Evolutionary conservation across 2,797 vertebrate species (phyloP), one percentile per base, ranked within the genome.

Genomic region (Oreonectes daqikongensis): DNA sequence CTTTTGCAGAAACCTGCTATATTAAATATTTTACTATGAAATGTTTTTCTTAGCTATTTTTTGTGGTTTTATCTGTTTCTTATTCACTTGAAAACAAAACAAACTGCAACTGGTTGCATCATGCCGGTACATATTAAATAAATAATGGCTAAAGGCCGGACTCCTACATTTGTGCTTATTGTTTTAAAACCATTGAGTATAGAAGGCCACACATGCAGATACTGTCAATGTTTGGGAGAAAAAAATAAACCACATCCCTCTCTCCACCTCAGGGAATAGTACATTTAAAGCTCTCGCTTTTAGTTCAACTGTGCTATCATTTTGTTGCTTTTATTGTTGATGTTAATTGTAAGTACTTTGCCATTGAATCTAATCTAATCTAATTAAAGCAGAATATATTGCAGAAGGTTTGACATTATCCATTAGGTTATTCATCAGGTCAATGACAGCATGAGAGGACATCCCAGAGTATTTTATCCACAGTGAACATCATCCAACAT

Each of bases 401-500:
- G 17, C 52, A 26, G 22, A 55, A 55, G 17, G 28, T 35, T 20
- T 61, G 10, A 61, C 9, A 61, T 74, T 74, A 52, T 79, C 14
- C 61, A 32, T 35, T 18, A 9, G 14, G 20, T 46, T 68, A 28
- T 65, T 67, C 75, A 69, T 78, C 75, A 55, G 60, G 73, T 78
- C 75, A 84, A 44, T 61, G 65, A n/a, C 38, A 44, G 73, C 42
- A 53, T 35, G 18, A 11, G 4, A 14, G 35, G 48, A 42, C 32
- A 11, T 75, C 78, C 68, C 57, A 68, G 80, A 79, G 78, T 78
- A 15, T 48, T 67, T 84, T 75, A 72, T 85, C 77, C 52, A 81
- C 76, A 78, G 28, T 72, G 69, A 65, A 80, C 79, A 69, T 68
- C 82, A 77, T 82, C 86, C 60, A 77, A 85, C 86, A 86, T 90